Base-by-base conservation (phyloP, 2,888 invertebrate genomes). In the Andrena marginata region DNA sequence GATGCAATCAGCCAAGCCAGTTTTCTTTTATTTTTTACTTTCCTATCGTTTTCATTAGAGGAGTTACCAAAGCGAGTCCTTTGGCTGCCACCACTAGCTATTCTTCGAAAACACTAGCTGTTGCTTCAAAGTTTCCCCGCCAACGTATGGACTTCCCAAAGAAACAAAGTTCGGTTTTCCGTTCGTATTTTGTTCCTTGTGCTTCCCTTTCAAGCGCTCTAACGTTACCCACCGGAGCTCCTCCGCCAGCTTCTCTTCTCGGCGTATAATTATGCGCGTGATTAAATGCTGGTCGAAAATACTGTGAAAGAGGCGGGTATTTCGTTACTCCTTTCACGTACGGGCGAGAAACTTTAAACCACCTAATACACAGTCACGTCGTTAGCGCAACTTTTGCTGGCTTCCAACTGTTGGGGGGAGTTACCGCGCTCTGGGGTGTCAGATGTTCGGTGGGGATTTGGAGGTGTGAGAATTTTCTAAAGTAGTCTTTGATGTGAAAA, bases 211-310 rank as follows among this genome's bases (percentile, higher is more conserved):
- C n/a, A 16, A 13, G 31, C 48, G 5, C 20, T 59, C 23, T 60
- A 48, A 29, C 20, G 13, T 42, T 31, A 29, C n/a, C 13, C 62
- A 8, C 56, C 13, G 16, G 54, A 20, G 42, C 29, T 59, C 8
- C 8, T 16, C 10, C 42, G 29, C 31, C 23, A 29, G 26, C 48
- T 59, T 60, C 48, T 60, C 67, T 10, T 48, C 33, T 33, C 59
- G 1, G 26, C 10, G 33, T 49, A 26, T 74, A 74, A 77, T 77
- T 77, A 77, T 51, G 74, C 74, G 35, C 64, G 48, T 67, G 67
- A 67, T 77, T 75, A 65, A 63, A 20, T 20, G 8, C 31, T 16
- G 23, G 8, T 0, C 4, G 31, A n/a, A 20, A 23, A 31, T 26
- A 48, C 29, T 5, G 20, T 13, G 5, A 29, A 42, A 16, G 29